Percentiles rank a stretch among this genome's conserved stretches.
These are phyloP conservation scores for Pedionomus torquatus DNA, from an alignment of 2,113 vertebrate species.

Conservation along the genomic window DNA sequence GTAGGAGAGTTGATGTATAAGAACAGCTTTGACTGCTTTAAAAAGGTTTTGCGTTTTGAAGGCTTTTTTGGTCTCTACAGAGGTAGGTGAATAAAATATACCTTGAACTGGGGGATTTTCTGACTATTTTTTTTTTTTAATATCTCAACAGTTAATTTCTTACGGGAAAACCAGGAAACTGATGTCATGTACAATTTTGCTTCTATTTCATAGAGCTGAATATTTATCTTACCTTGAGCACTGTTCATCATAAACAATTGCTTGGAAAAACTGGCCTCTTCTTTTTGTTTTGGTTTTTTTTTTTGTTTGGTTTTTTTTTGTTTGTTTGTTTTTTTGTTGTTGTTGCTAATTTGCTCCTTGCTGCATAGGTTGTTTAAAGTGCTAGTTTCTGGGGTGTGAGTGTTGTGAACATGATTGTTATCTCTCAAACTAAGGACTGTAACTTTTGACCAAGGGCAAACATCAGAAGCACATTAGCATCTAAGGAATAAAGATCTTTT, in stretches of 20 bases:
- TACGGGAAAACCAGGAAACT: background rate
- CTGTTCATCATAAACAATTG: background rate
- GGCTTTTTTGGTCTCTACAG: slow-evolving; percentile 95
- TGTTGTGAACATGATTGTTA: background rate
- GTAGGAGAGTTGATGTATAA: slow-evolving; percentile 96
- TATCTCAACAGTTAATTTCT: background rate
- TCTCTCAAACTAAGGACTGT: background rate
- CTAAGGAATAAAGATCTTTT: slow-evolving; percentile 4
- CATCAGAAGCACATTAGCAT: background rate
- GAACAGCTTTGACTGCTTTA: slow-evolving; percentile 96
- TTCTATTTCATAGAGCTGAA: background rate
- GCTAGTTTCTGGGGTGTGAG: background rate
- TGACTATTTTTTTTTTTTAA: background rate
- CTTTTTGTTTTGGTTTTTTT: too few species aligned
- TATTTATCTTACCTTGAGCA: background rate
- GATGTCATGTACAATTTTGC: background rate
- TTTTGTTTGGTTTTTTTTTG: background rate
- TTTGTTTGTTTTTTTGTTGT: background rate
- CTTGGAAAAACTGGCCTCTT: background rate
- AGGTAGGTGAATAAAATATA: slow-evolving; percentile 76
- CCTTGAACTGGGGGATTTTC: background rate
- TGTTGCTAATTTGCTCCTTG: background rate
- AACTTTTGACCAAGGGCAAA: background rate
- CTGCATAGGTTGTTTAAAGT: background rate
- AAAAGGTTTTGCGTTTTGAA: slow-evolving; percentile 93